Evolutionary conservation across 2,113 vertebrate genomes (phyloP).

Genomic region (Macroglossus sobrinus): DNA sequence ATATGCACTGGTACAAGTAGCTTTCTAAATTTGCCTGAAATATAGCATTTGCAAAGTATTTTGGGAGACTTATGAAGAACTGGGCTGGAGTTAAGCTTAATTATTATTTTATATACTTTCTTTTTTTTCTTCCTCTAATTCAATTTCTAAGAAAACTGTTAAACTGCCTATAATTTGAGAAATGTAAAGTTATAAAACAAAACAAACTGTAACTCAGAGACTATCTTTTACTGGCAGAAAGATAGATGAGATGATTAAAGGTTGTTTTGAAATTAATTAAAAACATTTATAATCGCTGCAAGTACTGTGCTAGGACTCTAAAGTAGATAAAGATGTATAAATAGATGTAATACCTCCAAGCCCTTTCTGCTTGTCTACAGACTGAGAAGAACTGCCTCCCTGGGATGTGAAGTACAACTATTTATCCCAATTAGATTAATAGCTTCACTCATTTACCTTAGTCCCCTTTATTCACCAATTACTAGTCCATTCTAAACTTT

Average conservation of each 20-base stretch:
- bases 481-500: neutral
- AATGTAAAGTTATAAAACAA: slow-evolving; percentile 56
- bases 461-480: neutral
- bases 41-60: slow-evolving; percentile 67
- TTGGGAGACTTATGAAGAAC: slow-evolving; percentile 55
- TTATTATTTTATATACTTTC: slow-evolving; percentile 59
- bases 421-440: neutral
- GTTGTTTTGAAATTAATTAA: slow-evolving; percentile 38
- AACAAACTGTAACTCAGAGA: slow-evolving; percentile 42
- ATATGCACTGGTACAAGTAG: slow-evolving; percentile 55
- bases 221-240: neutral
- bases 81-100: slow-evolving; percentile 55
- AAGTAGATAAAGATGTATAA: neutral
- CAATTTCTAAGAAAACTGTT: slow-evolving; percentile 60
- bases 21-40: slow-evolving; percentile 72
- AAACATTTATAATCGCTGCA: slow-evolving; percentile 2
- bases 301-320: neutral
- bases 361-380: neutral
- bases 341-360: neutral
- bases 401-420: neutral
- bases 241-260: slow-evolving; percentile 35
- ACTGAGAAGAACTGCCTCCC: neutral
- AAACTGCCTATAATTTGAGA: slow-evolving; percentile 32
- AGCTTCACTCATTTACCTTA: neutral
- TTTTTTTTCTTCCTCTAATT: neutral